Conservation (phyloP, 2,888 invertebrate species). For the Leptinotarsa haldemani region DNA sequence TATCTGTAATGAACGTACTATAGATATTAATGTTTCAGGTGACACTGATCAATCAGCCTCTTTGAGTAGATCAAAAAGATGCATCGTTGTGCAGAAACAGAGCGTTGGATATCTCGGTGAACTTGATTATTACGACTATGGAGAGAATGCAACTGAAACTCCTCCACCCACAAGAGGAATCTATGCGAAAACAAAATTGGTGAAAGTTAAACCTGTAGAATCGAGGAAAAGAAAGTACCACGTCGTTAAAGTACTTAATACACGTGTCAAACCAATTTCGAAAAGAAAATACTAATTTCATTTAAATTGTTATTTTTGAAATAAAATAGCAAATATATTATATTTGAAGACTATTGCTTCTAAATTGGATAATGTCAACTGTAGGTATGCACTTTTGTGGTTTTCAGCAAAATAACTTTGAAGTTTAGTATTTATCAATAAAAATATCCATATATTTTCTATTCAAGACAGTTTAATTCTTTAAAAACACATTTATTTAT, state of each 20-base stretch:
- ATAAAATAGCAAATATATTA: no score
- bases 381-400: no score
- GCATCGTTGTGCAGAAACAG: conserved; percentile 24
- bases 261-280: no score
- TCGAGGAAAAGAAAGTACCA: background rate
- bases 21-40: background rate
- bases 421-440: no score
- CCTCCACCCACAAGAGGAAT: background rate
- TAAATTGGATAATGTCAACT: no score
- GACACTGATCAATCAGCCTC: background rate
- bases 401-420: no score
- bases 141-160: conserved; percentile 13
- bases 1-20: no score
- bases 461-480: background rate
- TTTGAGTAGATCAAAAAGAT: conserved; percentile 15
- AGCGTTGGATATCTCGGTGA: conserved; percentile 19
- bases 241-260: background rate
- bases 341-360: no score
- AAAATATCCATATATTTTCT: background rate
- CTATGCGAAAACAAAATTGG: background rate
- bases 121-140: conserved; percentile 23
- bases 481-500: background rate
- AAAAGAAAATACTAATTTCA: no score
- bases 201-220: background rate
- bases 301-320: no score